These are phyloP conservation scores for Rhyacichthys aspro DNA, from an alignment of 2,797 vertebrate genomes.

Conservation along the genomic window DNA sequence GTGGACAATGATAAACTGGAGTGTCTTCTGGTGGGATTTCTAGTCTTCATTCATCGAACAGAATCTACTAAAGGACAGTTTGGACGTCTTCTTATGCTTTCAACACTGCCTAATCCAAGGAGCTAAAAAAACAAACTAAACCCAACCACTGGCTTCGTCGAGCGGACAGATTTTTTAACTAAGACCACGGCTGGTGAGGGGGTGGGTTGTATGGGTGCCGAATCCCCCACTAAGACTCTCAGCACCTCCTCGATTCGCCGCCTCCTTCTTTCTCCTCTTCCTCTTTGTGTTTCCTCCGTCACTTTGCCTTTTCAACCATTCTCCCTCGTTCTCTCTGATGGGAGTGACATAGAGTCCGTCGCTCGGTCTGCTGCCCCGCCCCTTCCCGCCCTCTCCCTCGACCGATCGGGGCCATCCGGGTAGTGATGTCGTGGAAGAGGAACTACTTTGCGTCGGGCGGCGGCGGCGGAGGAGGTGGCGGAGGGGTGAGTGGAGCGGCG, in stretches of 20 bases:
- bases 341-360: slow-evolving; percentile 73
- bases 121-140: slow-evolving; percentile 59
- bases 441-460: slow-evolving; percentile 95
- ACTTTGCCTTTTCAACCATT: slow-evolving; percentile 46
- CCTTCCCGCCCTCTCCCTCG: slow-evolving; percentile 44
- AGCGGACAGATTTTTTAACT: slow-evolving; percentile 53
- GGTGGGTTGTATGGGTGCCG: slow-evolving; percentile 70
- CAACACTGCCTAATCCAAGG: slow-evolving; percentile 52
- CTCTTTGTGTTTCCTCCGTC: slow-evolving; percentile 9
- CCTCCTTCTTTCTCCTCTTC: slow-evolving; percentile 33
- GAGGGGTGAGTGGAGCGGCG: slow-evolving; percentile 23
- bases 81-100: slow-evolving; percentile 58
- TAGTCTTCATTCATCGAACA: slow-evolving; percentile 39
- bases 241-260: slow-evolving; percentile 33
- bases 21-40: slow-evolving; percentile 48
- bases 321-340: slow-evolving; percentile 67
- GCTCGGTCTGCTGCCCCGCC: slow-evolving; percentile 54
- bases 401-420: slow-evolving; percentile 56
- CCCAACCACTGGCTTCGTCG: slow-evolving; percentile 39
- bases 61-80: slow-evolving; percentile 47
- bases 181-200: slow-evolving; percentile 47
- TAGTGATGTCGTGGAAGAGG: slow-evolving; percentile 95
- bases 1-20: slow-evolving; percentile 15
- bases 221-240: slow-evolving; percentile 48
- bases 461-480: slow-evolving; percentile 77